Evolutionary conservation across 2,797 vertebrate species (phyloP), one percentile per base, ranked within the genome.

Genomic region (Alca torda): DNA sequence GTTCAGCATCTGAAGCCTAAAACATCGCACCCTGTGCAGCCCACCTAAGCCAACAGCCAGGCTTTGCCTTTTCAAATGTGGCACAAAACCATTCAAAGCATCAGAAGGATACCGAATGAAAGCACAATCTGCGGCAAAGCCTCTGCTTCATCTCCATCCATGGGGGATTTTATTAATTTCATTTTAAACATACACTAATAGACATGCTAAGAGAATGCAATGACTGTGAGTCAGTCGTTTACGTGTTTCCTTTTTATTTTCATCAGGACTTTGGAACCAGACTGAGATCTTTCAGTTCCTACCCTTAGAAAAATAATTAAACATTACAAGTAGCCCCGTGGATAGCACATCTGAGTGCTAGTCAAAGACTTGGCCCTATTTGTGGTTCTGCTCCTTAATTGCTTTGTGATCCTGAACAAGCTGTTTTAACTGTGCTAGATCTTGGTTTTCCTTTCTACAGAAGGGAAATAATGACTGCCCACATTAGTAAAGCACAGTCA

Each of bases 231-330:
- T 79, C 73, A 79, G 53, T 69, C 63, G 91, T 90, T 25, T 72
- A 73, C 0, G 20, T 30, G 28, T 86, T 96, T 87, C 61, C n/a
- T 69, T 94, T 96, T 82, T 18, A 74, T 90, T 95, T 96, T 76
- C 72, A 84, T 84, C 69, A 61, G 61, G 63, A 73, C 45, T 76
- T 94, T 63, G 45, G 84, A 84, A 82, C 67, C 73, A 86, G 87
- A 67, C 82, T 86, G 89, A 91, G 92, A 87, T 77, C 82, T 90
- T 91, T 88, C 70, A 72, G 59, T 74, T 91, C 51, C 33, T 84
- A 75, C 51, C 37, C 67, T 86, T 31, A 85, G 91, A 88, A 93
- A 96, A 89, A 93, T 93, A 96, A 96, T 96, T 94, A 96, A 79
- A 88, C 25, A 15, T 89, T 86, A 89, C 5, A 95, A 85, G 94